These are phyloP conservation scores for Zoanthus sansibaricus DNA, from an alignment of 92 coral and sea anemone genomes.

Conservation along the genomic window DNA sequence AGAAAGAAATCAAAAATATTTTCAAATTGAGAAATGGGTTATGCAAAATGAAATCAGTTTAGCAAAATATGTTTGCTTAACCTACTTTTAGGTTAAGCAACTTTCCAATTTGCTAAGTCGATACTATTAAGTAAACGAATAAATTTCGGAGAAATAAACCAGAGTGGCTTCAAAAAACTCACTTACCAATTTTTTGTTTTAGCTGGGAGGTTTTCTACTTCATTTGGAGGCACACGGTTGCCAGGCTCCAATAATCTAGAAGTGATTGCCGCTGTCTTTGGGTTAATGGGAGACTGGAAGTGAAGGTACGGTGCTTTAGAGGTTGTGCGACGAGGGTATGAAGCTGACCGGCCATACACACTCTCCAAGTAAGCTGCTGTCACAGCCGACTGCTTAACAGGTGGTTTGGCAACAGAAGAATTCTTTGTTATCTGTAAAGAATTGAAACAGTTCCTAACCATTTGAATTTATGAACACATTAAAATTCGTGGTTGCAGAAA, in stretches of 20 bases:
- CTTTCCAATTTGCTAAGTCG: too few relatives aligned
- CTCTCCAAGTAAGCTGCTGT: constrained; percentile 82
- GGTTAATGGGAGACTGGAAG: constrained; percentile 92
- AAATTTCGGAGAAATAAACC: not conserved
- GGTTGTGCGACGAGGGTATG: constrained; percentile 89
- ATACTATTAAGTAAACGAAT: not conserved
- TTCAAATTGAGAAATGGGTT: too few relatives aligned
- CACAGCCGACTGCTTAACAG: constrained; percentile 40
- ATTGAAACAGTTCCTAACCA: not conserved
- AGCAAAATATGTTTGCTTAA: too few relatives aligned
- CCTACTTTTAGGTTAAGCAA: too few relatives aligned
- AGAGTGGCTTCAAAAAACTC: not conserved
- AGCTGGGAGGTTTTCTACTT: constrained; percentile 27
- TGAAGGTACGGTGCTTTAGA: constrained; percentile 91
- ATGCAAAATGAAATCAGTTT: too few relatives aligned
- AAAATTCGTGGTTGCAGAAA: too few relatives aligned
- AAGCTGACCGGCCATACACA: constrained; percentile 88
- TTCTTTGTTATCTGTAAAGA: constrained; percentile 33
- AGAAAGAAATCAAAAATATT: too few relatives aligned
- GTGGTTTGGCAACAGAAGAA: not conserved
- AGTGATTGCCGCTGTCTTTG: constrained; percentile 83
- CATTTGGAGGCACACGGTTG: constrained; percentile 27
- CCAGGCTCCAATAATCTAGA: constrained; percentile 75
- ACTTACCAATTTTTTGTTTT: constrained; percentile 35
- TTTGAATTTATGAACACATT: too few relatives aligned